Conservation (phyloP, 2,113 vertebrate species). For the Gorsachius goisagi region DNA sequence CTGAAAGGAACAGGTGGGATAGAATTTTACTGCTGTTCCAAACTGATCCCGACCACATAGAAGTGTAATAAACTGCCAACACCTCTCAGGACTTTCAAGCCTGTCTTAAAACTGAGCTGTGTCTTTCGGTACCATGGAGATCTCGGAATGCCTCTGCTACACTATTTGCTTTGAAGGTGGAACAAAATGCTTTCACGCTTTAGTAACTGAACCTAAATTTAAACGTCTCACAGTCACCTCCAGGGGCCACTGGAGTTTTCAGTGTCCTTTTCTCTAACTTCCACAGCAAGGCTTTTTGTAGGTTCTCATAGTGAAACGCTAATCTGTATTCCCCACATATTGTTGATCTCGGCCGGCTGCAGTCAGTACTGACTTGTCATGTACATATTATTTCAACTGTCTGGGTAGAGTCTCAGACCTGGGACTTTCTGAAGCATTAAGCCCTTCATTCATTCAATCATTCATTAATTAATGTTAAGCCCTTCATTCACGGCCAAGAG, state of each 20-base stretch:
- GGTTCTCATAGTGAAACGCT: not conserved
- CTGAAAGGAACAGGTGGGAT: not conserved
- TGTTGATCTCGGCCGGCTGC: not conserved
- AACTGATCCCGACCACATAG: not conserved
- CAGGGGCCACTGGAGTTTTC: not conserved
- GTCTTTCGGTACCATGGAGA: not conserved
- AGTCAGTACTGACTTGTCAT: not conserved
- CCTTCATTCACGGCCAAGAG: not conserved
- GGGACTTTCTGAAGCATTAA: not conserved
- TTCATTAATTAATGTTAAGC: not conserved
- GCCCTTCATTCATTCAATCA: too few relatives aligned
- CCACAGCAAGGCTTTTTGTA: not conserved
- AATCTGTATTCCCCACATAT: not conserved
- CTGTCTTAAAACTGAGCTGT: not conserved
- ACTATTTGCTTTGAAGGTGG: not conserved
- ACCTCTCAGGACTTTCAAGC: not conserved
- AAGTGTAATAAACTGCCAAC: not conserved
- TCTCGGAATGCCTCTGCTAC: not conserved
- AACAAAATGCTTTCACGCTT: not conserved
- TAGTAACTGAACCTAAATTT: not conserved
- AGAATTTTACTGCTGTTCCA: not conserved
- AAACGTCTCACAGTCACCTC: not conserved
- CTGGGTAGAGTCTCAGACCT: not conserved
- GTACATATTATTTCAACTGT: not conserved
- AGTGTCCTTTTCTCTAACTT: not conserved